Conservation (phyloP, 2,113 vertebrate genomes). For the Leptobrachium leishanense region DNA sequence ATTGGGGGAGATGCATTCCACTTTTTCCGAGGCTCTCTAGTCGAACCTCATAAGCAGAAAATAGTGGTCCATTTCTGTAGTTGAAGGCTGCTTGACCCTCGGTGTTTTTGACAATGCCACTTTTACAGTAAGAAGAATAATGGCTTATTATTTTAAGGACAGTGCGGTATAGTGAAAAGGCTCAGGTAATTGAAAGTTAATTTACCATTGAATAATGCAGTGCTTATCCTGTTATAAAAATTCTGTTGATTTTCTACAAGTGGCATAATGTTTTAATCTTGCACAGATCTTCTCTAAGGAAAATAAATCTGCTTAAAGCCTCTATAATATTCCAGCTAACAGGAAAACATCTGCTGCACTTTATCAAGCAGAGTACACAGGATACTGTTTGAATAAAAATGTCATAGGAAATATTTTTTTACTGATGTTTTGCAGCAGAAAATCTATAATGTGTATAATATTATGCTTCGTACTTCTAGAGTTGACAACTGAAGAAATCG, state of each 20-base stretch:
- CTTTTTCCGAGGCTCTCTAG: too few relatives aligned
- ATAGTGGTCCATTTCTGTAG: too few relatives aligned
- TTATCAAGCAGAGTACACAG: slow-evolving; percentile 23
- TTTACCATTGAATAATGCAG: slow-evolving; percentile 40
- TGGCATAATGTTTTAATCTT: slow-evolving; percentile 49
- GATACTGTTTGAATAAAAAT: not conserved
- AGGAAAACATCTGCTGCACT: slow-evolving; percentile 41
- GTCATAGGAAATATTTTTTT: not conserved
- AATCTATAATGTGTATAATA: too few relatives aligned
- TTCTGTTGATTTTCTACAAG: slow-evolving; percentile 47
- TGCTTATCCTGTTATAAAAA: slow-evolving; percentile 44
- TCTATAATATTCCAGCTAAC: slow-evolving; percentile 45
- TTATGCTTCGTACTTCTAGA: too few relatives aligned
- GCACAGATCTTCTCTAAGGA: slow-evolving; percentile 39
- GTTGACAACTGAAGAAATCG: too few relatives aligned
- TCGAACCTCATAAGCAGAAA: too few relatives aligned
- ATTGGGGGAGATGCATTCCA: too few relatives aligned
- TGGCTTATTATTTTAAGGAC: slow-evolving; percentile 47
- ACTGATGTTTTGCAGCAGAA: not conserved
- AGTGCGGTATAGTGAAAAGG: slow-evolving; percentile 34
- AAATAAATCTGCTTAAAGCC: slow-evolving; percentile 49
- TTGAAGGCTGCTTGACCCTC: too few relatives aligned
- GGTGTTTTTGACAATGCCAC: too few relatives aligned
- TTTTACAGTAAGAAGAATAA: slow-evolving; percentile 18
- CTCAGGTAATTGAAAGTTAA: slow-evolving; percentile 48